Evolutionary conservation across 1,140 invertebrate genomes (phyloP).

Genomic region (Drosophila micromelanica): DNA sequence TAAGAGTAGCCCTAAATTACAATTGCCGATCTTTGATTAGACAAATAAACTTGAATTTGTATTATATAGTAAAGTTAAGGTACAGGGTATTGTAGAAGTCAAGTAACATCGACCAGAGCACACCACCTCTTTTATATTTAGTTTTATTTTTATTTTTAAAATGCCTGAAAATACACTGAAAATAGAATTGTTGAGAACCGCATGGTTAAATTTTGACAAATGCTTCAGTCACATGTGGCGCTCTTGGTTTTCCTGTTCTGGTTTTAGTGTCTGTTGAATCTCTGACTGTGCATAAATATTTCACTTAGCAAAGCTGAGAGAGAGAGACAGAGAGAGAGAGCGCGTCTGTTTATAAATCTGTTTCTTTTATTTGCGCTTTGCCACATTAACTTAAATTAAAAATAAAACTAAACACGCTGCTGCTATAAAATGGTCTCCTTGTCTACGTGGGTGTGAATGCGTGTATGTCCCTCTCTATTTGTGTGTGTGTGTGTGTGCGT

Average conservation of each 20-base stretch:
- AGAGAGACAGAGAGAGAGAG: conserved; percentile 22
- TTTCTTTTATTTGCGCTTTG: conserved; percentile 72
- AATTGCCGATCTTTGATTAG: too few relatives aligned
- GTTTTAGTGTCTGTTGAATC: conserved; percentile 1
- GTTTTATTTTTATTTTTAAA: conserved; percentile 29
- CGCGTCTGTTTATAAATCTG: conserved; percentile 71
- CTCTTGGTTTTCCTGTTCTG: conserved; percentile 16
- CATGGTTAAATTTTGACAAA: conserved; percentile 34
- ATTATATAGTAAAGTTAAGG: background rate
- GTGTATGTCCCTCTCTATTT: background rate
- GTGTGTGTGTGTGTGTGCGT: conserved; percentile 8
- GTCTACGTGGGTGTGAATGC: conserved; percentile 7
- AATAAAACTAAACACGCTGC: conserved; percentile 53
- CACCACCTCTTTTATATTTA: conserved; percentile 3
- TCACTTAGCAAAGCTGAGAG: conserved; percentile 45
- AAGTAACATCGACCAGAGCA: background rate
- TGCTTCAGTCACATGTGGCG: conserved; percentile 44
- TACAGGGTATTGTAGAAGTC: background rate
- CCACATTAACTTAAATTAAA: conserved; percentile 78
- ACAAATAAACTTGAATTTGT: too few relatives aligned
- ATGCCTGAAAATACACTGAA: conserved; percentile 28
- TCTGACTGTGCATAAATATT: conserved; percentile 58
- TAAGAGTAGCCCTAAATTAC: too few relatives aligned
- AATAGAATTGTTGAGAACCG: conserved; percentile 30
- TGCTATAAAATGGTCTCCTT: conserved; percentile 56